phyloP scores from a whole-genome alignment of 2,888 invertebrate species.

The Teleiodes luculella region DNA sequence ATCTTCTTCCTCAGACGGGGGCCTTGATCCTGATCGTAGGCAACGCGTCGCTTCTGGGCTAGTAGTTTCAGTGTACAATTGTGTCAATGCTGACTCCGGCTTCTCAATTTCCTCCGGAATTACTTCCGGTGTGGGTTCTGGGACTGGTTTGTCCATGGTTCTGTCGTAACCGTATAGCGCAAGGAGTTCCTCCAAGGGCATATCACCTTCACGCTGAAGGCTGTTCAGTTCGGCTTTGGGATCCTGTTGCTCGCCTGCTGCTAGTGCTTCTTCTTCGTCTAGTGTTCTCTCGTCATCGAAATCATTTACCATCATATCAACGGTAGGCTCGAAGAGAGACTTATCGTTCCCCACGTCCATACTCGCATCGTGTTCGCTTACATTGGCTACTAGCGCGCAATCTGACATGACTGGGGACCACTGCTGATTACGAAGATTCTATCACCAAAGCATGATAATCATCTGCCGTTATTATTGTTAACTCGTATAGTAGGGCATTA shows the following conservation, averaged over 20 bases:
- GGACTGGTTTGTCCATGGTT: conserved; percentile 61
- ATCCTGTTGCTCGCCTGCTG: conserved; percentile 90
- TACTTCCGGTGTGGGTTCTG: conserved; percentile 52
- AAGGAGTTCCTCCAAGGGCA: conserved; percentile 95
- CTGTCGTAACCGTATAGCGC: conserved; percentile 90
- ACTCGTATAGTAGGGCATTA: conserved; percentile 31
- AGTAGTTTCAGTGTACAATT: conserved; percentile 60
- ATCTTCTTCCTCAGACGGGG: conserved; percentile 89
- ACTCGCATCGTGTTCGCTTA: conserved; percentile 76
- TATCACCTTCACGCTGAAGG: conserved; percentile 95
- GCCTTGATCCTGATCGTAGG: conserved; percentile 82
- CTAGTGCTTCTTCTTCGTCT: conserved; percentile 97
- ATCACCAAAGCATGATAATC: conserved; percentile 55
- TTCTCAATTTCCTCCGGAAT: conserved; percentile 63
- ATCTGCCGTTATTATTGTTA: conserved; percentile 35
- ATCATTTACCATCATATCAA: conserved; percentile 98
- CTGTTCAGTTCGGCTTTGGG: conserved; percentile 93
- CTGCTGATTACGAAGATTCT: conserved; percentile 40
- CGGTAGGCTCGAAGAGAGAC: conserved; percentile 91
- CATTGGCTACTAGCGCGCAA: conserved; percentile 75
- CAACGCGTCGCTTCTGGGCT: conserved; percentile 68
- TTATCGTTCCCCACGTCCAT: conserved; percentile 77
- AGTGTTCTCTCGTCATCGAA: conserved; percentile 98
- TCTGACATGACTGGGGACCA: conserved; percentile 70
- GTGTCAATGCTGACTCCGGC: conserved; percentile 70